These are phyloP conservation scores for Megalopta genalis DNA, from an alignment of 1,140 invertebrate genomes.

Conservation along the genomic window DNA sequence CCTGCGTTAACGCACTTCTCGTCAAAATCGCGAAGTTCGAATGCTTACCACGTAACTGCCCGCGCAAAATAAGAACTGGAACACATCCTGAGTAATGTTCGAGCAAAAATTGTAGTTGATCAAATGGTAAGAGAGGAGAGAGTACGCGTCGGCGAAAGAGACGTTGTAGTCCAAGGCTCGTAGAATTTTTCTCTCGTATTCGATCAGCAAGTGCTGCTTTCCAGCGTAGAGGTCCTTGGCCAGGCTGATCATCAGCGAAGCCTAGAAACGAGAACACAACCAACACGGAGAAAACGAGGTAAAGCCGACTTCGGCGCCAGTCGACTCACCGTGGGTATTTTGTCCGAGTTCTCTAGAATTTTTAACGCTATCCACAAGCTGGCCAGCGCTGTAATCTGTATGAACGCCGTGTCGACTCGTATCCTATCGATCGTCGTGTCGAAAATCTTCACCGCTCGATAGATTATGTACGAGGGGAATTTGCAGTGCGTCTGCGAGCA, in stretches of 20 bases:
- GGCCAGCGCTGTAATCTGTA: slow-evolving; percentile 60
- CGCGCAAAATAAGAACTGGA: slow-evolving; percentile 39
- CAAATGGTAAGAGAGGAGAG: slow-evolving; percentile 48
- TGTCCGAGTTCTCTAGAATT: slow-evolving; percentile 32
- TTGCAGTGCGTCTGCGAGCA: slow-evolving; percentile 49
- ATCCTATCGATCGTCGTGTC: slow-evolving; percentile 55
- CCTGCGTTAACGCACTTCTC: too few species aligned
- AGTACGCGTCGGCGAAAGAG: slow-evolving; percentile 62
- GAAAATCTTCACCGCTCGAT: slow-evolving; percentile 67
- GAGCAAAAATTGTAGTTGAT: slow-evolving; percentile 13
- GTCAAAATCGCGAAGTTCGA: too few species aligned
- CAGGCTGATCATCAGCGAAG: slow-evolving; percentile 43
- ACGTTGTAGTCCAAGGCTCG: slow-evolving; percentile 55
- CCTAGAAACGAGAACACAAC: slow-evolving; percentile 38
- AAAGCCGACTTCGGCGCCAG: background rate
- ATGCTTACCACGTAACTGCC: slow-evolving; percentile 62
- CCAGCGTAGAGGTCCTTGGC: slow-evolving; percentile 40
- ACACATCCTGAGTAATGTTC: background rate
- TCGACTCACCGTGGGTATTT: slow-evolving; percentile 58
- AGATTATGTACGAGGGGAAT: slow-evolving; percentile 54
- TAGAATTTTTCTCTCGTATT: slow-evolving; percentile 60
- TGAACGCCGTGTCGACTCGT: background rate
- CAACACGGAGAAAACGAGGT: too few species aligned
- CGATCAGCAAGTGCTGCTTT: slow-evolving; percentile 41
- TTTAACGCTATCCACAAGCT: slow-evolving; percentile 68